These are phyloP conservation scores for Aselliscus stoliczkanus DNA, from an alignment of 2,797 vertebrate genomes.

Conservation along the genomic window DNA sequence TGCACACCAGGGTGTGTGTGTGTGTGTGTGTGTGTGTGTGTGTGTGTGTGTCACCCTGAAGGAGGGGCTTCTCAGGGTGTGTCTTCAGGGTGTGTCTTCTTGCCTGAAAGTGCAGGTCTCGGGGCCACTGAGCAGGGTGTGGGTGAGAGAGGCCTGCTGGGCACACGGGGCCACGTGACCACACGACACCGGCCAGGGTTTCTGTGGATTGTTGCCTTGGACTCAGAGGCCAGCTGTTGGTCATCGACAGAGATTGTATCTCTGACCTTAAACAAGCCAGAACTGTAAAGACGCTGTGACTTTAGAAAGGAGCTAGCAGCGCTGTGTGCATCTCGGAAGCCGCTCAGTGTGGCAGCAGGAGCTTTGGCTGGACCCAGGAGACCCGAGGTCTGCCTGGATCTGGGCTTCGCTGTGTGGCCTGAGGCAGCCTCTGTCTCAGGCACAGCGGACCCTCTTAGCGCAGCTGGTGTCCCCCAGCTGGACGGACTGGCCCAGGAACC, in stretches of 20 bases:
- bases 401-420: not conserved
- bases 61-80: not conserved
- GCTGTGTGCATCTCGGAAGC: fast-evolving
- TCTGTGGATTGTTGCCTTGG: not conserved
- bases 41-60: not conserved
- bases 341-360: fast-evolving
- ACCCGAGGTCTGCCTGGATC: not conserved
- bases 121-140: not conserved
- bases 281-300: not conserved
- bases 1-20: too few relatives aligned
- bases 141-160: not conserved
- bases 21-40: not conserved
- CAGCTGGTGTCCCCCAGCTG: not conserved
- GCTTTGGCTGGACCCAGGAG: not conserved
- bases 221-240: not conserved
- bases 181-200: not conserved
- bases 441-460: too few relatives aligned
- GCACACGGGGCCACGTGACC: not conserved
- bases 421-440: fast-evolving
- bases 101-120: not conserved
- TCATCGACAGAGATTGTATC: not conserved
- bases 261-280: not conserved
- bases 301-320: fast-evolving
- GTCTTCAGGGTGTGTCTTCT: not conserved
- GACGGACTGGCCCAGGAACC: fast-evolving